Evolutionary conservation across 2,113 vertebrate species (phyloP), one percentile per base, ranked within the genome.

Genomic region (Brachyistius frenatus): DNA sequence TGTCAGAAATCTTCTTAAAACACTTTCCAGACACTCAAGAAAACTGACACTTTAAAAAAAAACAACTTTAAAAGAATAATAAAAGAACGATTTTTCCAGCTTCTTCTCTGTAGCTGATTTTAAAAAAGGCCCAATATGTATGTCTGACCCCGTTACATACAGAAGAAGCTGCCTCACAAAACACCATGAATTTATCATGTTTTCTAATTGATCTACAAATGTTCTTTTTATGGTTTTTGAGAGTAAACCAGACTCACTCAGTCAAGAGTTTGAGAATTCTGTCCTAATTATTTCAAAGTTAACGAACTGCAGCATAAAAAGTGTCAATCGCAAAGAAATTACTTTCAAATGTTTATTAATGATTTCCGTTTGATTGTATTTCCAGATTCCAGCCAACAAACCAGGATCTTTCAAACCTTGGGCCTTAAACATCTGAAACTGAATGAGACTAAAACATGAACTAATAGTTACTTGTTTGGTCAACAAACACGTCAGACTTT

Each of bases 391-490:
- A 66, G 39, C 76, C 35, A 80, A 53, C 4, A 8, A 91, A 73
- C 66, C 81, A 9, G 91, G 80, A 72, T 79, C 88, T 9, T 87
- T 89, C 37, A 86, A 73, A 68, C 82, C 87, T 0, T 94, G 91
- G 91, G 88, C 92, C 49, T 80, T 94, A 61, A 76, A 94, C 65
- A 85, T 93, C 63, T 94, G 37, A 92, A 66, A 49, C 5, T 2
- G 3, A 61, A 32, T 39, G 44, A 57, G 37, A 52, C 9, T 32
- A 16, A 36, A 30, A 30, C 1, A 5, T 3, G 13, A 23, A 64
- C 14, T 0, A 53, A 1, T 23, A 66, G 2, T 14, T 14, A 35
- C 23, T 23, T 23, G 23, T 23, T 23, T 44, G 41, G 13, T 44
- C 41, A 2, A 44, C 41, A 44, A 44, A 44, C 10, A 44, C 4